A percentile compares a stretch with the other conserved stretches of the same genome.
Evolutionary conservation across 30 jellyfish, hydroid and myxozoan genomes (phyloP).

Genomic region (Aurelia aurita complex sp. Pacific): DNA sequence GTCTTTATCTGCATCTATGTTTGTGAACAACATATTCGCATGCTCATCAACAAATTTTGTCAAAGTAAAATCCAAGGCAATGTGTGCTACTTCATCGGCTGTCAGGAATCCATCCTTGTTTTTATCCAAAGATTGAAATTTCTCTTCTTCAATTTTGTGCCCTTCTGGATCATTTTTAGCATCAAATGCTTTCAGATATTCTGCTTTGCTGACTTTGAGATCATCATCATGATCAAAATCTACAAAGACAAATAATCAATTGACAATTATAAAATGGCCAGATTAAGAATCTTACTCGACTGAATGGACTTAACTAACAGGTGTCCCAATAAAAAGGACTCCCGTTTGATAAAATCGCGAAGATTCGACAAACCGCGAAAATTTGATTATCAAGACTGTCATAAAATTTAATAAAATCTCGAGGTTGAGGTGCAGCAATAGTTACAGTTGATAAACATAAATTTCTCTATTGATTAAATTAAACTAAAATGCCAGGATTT

Average conservation of each 20-base stretch:
- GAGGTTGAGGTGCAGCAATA: too few species aligned
- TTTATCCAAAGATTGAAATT: slow-evolving; percentile 51
- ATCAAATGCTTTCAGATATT: slow-evolving; percentile 47
- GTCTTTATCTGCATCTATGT: slow-evolving; percentile 58
- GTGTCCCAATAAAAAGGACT: too few species aligned
- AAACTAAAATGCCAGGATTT: too few species aligned
- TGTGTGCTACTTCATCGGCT: slow-evolving; percentile 45
- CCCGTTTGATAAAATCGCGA: too few species aligned
- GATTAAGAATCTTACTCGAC: too few species aligned
- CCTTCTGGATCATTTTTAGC: slow-evolving; percentile 35
- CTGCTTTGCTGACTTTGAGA: slow-evolving; percentile 49
- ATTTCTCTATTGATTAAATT: too few species aligned
- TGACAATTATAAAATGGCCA: not conserved
- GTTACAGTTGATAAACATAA: too few species aligned
- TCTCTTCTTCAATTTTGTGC: slow-evolving; percentile 15
- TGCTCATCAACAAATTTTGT: slow-evolving; percentile 43
- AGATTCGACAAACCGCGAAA: too few species aligned
- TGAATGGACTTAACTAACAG: too few species aligned
- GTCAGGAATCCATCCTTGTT: slow-evolving; percentile 61
- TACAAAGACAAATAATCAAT: not conserved
- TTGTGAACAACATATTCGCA: slow-evolving; percentile 34
- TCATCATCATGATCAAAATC: slow-evolving; percentile 58
- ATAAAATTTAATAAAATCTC: too few species aligned
- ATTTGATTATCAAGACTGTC: too few species aligned
- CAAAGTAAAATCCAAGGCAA: slow-evolving; percentile 48